These are phyloP conservation scores for Hypsopygia costalis DNA, from an alignment of 2,888 invertebrate species.

Conservation along the genomic window DNA sequence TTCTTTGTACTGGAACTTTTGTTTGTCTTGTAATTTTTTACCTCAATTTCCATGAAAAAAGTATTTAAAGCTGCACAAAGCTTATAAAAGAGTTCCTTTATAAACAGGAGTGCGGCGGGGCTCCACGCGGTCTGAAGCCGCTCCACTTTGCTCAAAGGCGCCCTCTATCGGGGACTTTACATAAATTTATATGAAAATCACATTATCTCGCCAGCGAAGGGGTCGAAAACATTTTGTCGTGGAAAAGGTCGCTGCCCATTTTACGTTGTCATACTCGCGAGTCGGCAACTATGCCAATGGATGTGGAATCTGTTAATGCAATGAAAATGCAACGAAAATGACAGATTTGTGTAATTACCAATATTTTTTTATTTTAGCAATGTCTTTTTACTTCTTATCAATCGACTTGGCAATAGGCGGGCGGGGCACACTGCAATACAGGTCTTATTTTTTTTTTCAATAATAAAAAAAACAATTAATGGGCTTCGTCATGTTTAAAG, in stretches of 20 bases:
- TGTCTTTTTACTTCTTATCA: too few relatives aligned
- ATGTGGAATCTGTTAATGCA: too few relatives aligned
- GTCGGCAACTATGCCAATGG: too few relatives aligned
- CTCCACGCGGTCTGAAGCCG: too few relatives aligned
- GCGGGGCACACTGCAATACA: too few relatives aligned
- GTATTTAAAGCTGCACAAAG: conserved; percentile 20
- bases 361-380: too few relatives aligned
- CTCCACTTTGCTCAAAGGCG: conserved; percentile 20
- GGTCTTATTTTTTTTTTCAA: too few relatives aligned
- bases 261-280: conserved; percentile 19
- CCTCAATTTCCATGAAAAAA: conserved; percentile 15
- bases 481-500: too few relatives aligned
- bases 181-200: conserved; percentile 20
- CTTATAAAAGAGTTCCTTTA: conserved; percentile 21
- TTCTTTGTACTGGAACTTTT: too few relatives aligned
- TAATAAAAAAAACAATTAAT: too few relatives aligned
- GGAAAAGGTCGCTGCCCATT: conserved; percentile 28
- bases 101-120: conserved; percentile 19
- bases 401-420: too few relatives aligned
- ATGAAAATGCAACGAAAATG: not conserved
- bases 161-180: conserved; percentile 13
- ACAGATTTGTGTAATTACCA: not conserved
- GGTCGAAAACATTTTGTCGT: conserved; percentile 20
- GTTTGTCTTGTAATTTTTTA: not conserved
- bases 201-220: conserved; percentile 8